These are phyloP conservation scores for Beris morrisii DNA, from an alignment of 2,888 invertebrate species.

Conservation along the genomic window DNA sequence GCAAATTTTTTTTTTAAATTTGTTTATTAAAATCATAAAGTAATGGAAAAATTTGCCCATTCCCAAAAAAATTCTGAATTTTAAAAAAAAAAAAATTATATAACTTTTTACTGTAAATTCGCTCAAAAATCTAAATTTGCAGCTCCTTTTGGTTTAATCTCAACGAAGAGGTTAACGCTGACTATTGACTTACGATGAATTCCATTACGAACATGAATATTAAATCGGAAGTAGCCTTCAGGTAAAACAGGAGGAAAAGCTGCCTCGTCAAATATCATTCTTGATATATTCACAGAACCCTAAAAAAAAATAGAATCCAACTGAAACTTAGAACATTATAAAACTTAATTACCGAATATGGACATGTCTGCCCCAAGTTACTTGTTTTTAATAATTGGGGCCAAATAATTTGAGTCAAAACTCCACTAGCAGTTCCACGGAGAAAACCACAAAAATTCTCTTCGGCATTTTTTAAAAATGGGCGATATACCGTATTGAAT, in stretches of 20 bases:
- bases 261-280: slow-evolving; percentile 9
- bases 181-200: background rate
- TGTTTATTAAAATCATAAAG: too few relatives aligned
- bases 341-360: background rate
- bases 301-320: background rate
- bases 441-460: slow-evolving; percentile 5
- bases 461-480: background rate
- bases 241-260: slow-evolving; percentile 19
- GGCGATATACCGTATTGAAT: background rate
- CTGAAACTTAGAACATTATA: background rate
- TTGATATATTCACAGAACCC: slow-evolving; percentile 7
- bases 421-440: background rate
- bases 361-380: slow-evolving; percentile 1
- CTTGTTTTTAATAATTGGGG: background rate
- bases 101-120: too few relatives aligned
- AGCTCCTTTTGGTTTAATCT: slow-evolving; percentile 18
- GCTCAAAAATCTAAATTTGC: slow-evolving; percentile 2
- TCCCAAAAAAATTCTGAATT: too few relatives aligned
- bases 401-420: background rate
- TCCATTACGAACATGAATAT: slow-evolving; percentile 20
- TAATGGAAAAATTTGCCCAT: too few relatives aligned
- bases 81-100: too few relatives aligned
- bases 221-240: slow-evolving; percentile 2
- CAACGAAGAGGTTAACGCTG: background rate
- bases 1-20: too few relatives aligned